Evolutionary conservation across 2,888 invertebrate species (phyloP).

Genomic region (Hymenopus coronatus): DNA sequence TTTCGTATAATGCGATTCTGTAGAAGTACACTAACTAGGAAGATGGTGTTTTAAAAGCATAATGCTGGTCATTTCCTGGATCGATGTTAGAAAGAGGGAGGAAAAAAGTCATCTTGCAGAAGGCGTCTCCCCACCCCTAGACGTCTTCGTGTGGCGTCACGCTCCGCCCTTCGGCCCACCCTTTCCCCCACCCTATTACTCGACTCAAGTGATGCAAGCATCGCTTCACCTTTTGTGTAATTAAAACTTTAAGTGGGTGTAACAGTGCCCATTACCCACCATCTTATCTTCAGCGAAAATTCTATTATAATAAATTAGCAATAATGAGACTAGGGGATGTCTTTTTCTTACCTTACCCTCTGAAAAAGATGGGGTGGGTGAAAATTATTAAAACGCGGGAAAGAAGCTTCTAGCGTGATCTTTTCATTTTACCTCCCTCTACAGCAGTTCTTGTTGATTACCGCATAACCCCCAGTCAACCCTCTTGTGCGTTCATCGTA

Average conservation of each 20-base stretch:
- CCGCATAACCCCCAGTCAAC: neutral
- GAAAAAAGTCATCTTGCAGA: neutral
- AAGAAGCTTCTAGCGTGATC: conserved; percentile 12
- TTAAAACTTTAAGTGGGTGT: conserved; percentile 26
- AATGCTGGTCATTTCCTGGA: conserved; percentile 10
- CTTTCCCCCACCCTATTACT: neutral
- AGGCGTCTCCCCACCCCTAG: neutral
- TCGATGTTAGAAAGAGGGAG: neutral
- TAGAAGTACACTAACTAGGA: neutral
- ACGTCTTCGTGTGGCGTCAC: neutral
- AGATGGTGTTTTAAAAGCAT: conserved; percentile 10
- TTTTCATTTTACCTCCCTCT: conserved; percentile 13
- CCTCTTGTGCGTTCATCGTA: neutral
- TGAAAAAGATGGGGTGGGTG: neutral
- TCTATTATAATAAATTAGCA: conserved; percentile 26
- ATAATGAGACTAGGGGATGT: conserved; percentile 22
- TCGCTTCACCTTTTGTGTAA: conserved; percentile 20
- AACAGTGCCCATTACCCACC: conserved; percentile 9
- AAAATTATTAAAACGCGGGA: conserved; percentile 20
- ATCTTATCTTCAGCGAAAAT: conserved; percentile 18
- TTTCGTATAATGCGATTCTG: neutral
- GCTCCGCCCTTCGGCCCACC: neutral
- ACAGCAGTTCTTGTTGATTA: neutral
- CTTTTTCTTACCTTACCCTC: conserved; percentile 5
- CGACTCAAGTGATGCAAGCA: neutral